Evolutionary conservation across 1,140 invertebrate genomes (phyloP), one percentile per base, ranked within the genome.

Genomic region (Euglossa dilemma): DNA sequence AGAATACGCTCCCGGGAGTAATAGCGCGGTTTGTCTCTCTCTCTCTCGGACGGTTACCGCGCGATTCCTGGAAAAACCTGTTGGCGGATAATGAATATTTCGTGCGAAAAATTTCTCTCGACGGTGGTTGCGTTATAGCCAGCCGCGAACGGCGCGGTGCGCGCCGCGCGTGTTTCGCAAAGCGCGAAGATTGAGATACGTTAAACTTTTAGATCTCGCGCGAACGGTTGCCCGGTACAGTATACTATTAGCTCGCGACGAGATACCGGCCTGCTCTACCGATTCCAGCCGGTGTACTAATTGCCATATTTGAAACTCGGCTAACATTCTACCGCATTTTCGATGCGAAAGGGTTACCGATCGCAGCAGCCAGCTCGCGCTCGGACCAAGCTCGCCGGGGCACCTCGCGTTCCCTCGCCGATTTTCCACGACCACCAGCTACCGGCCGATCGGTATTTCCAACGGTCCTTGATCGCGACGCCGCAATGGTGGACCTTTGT

Each of bases 401-500:
- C n/a, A n/a, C n/a, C 1, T 56, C 14, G 56, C 72, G 52, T 45
- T 47, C 57, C 52, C 47, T 52, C 6, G n/a, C 20, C 36, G 50
- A 56, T 75, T 73, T 84, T 50, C 54, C 23, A 18, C 73, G 56
- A 45, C 11, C 61, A 16, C 36, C 20, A n/a, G 20, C 28, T 11
- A n/a, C 14, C 9, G 8, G 23, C 52, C 52, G 77, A 84, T 84
- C 77, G 73, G 70, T 79, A 84, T 87, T 77, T 81, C 64, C 77
- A 69, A 77, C 54, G 57, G 69, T 71, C 77, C 82, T 87, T 88
- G 74, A 84, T 87, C 76, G 50, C 56, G n/a, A 63, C 6, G 75
- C 82, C 47, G 72, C 85, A 80, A 84, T 81, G 83, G 64, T 87
- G 78, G 85, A 79, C 70, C 87, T 88, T 87, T 87, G 85, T 80